phyloP scores from a whole-genome alignment of 1,140 invertebrate species.

The Aricia agestis region DNA sequence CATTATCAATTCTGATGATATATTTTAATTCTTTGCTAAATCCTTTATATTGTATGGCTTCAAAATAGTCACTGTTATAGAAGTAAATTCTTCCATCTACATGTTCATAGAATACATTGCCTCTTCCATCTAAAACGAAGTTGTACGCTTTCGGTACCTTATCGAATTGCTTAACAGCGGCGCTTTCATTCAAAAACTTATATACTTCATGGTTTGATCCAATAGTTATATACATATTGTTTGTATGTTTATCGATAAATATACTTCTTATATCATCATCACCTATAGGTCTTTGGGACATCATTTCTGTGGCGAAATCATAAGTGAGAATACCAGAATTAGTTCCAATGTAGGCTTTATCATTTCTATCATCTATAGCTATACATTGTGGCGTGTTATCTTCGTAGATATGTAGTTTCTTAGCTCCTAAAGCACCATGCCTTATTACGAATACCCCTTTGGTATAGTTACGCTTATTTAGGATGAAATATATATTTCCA shows the following conservation, averaged over 20 bases:
- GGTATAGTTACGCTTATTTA: conserved; percentile 65
- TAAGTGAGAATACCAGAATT: conserved; percentile 61
- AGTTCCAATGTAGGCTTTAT: conserved; percentile 59
- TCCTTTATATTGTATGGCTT: conserved; percentile 66
- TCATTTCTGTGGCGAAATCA: conserved; percentile 51
- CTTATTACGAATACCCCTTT: conserved; percentile 59
- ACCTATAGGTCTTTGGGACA: conserved; percentile 57
- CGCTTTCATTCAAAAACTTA: conserved; percentile 56
- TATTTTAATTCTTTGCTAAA: conserved; percentile 63
- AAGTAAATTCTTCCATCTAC: conserved; percentile 65
- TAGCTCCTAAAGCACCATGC: conserved; percentile 61
- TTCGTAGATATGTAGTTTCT: conserved; percentile 53
- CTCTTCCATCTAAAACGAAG: conserved; percentile 57
- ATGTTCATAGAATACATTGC: conserved; percentile 63
- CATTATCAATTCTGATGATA: conserved; percentile 54
- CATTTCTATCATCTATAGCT: conserved; percentile 44
- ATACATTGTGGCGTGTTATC: conserved; percentile 61
- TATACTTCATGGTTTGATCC: conserved; percentile 59
- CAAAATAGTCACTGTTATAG: conserved; percentile 52
- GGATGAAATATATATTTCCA: conserved; percentile 62
- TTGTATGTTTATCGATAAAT: conserved; percentile 61
- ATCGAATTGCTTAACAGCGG: conserved; percentile 59
- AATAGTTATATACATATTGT: conserved; percentile 63
- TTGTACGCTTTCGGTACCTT: conserved; percentile 63
- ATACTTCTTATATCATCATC: conserved; percentile 62